These are phyloP conservation scores for Cheilosia pagana DNA, from an alignment of 2,888 invertebrate species.

Conservation along the genomic window DNA sequence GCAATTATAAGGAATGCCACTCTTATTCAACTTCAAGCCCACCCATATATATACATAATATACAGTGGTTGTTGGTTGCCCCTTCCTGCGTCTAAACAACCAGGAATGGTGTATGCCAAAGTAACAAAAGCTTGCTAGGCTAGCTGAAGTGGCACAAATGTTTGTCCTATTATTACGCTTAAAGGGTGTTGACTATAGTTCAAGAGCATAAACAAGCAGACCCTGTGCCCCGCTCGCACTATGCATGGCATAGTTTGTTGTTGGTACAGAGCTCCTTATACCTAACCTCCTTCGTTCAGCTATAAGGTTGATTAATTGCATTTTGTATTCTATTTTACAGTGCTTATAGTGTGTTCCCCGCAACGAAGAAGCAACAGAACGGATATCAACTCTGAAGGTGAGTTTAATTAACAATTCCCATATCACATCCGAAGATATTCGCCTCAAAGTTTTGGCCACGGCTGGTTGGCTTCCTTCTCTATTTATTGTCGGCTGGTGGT, in stretches of 20 bases:
- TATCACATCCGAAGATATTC: constrained; percentile 74
- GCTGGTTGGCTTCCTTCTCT: constrained; percentile 48
- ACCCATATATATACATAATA: not conserved
- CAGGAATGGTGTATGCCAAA: constrained; percentile 18
- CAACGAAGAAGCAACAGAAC: constrained; percentile 77
- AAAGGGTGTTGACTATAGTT: constrained; percentile 55
- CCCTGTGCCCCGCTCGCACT: not conserved
- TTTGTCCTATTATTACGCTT: constrained; percentile 62
- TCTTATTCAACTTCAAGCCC: constrained; percentile 18
- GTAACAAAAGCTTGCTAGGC: constrained; percentile 1
- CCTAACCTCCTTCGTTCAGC: constrained; percentile 29
- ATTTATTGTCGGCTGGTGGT: constrained; percentile 8
- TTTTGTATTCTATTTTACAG: constrained; percentile 79
- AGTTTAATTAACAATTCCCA: constrained; percentile 82
- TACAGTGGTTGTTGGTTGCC: constrained; percentile 3
- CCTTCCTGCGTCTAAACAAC: constrained; percentile 34
- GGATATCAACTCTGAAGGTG: constrained; percentile 82
- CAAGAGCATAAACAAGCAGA: constrained; percentile 62
- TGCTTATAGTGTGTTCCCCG: constrained; percentile 80
- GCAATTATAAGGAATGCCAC: constrained; percentile 55
- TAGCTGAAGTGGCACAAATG: constrained; percentile 30
- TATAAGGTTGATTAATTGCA: constrained; percentile 80
- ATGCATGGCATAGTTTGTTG: constrained; percentile 34
- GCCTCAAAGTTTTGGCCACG: constrained; percentile 72
- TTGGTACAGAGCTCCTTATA: constrained; percentile 6